A percentile compares a stretch with the other conserved stretches of the same genome.
Evolutionary conservation across 2,888 invertebrate genomes (phyloP).

Genomic region (Podotricha telesiphe): DNA sequence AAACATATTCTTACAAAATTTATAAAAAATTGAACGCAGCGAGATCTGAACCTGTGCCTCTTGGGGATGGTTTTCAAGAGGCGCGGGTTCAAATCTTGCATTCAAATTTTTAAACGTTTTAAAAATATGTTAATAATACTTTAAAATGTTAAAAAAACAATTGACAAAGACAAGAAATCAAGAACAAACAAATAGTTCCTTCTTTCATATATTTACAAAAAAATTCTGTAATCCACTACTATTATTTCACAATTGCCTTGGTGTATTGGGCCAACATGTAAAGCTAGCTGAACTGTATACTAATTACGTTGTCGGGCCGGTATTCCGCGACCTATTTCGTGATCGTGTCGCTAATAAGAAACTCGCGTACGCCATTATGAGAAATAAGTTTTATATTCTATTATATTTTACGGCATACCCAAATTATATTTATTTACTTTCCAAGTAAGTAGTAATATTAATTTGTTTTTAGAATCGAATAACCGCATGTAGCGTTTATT

Average conservation of each 20-base stretch:
- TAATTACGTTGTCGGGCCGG: constrained; percentile 40
- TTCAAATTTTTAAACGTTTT: too few species aligned
- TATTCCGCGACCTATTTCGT: constrained; percentile 47
- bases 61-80: too few species aligned
- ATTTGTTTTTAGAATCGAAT: too few species aligned
- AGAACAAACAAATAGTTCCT: too few species aligned
- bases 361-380: constrained; percentile 46
- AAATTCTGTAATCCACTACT: neutral
- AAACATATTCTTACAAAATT: too few species aligned
- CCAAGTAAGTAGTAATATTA: neutral
- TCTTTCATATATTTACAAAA: too few species aligned
- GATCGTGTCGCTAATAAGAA: constrained; percentile 49
- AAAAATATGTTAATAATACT: too few species aligned
- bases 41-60: too few species aligned
- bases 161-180: too few species aligned
- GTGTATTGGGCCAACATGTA: constrained; percentile 22
- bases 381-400: constrained; percentile 41
- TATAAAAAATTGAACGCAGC: too few species aligned
- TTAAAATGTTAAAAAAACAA: too few species aligned
- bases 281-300: constrained; percentile 37
- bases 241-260: neutral
- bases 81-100: too few species aligned
- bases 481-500: neutral
- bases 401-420: constrained; percentile 2
- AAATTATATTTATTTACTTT: constrained; percentile 2